These are phyloP conservation scores for Microdon myrmicae DNA, from an alignment of 2,888 invertebrate genomes.

Conservation along the genomic window DNA sequence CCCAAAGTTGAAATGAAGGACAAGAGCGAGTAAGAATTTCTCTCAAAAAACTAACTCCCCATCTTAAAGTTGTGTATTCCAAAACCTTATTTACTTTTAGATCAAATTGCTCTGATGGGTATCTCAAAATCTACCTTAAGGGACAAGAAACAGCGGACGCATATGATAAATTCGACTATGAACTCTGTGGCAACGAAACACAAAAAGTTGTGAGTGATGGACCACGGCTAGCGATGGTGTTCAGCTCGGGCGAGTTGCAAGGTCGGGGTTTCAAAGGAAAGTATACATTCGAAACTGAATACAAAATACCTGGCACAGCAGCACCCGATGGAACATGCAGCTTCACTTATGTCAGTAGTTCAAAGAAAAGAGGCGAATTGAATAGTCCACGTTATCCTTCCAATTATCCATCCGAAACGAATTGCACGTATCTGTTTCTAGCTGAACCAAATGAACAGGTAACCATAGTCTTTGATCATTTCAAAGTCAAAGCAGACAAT, in stretches of 20 bases:
- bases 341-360: constrained; percentile 89
- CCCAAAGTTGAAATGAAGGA: constrained; percentile 77
- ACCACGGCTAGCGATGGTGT: constrained; percentile 92
- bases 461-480: constrained; percentile 89
- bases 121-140: constrained; percentile 88
- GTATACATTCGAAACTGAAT: constrained; percentile 76
- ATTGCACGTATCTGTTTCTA: constrained; percentile 92
- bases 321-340: constrained; percentile 91
- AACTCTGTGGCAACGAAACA: constrained; percentile 90
- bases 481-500: constrained; percentile 85
- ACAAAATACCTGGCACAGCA: constrained; percentile 92
- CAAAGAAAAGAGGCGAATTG: constrained; percentile 88
- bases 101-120: constrained; percentile 86
- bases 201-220: constrained; percentile 87
- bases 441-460: constrained; percentile 90
- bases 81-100: constrained; percentile 43
- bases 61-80: not conserved
- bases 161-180: constrained; percentile 92
- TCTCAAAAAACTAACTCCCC: not conserved
- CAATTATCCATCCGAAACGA: constrained; percentile 94
- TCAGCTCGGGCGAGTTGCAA: constrained; percentile 90
- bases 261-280: constrained; percentile 86
- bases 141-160: constrained; percentile 93
- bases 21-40: constrained; percentile 80
- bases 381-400: constrained; percentile 97